phyloP scores from a whole-genome alignment of 2,113 vertebrate species.

The Chascanopsetta lugubris region DNA sequence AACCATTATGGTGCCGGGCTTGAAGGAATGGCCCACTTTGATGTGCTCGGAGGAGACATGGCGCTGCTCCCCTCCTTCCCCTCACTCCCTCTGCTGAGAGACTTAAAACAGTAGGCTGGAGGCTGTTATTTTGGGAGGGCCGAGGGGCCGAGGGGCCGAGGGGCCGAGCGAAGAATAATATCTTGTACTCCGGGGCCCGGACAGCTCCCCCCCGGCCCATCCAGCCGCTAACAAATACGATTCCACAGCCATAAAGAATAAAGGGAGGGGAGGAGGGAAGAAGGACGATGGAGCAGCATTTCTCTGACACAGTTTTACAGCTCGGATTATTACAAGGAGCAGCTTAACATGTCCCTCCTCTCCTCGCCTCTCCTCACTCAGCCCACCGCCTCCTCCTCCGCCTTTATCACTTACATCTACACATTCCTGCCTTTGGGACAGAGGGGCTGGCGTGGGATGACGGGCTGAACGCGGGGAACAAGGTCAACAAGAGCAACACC shows the following conservation, averaged over 20 bases:
- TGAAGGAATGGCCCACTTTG: conserved; percentile 79
- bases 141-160: conserved; percentile 60
- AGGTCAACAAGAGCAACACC: conserved; percentile 3
- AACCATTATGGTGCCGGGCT: conserved; percentile 68
- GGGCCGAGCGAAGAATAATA: conserved; percentile 78
- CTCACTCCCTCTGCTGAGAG: conserved; percentile 77
- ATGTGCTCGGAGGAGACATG: conserved; percentile 78
- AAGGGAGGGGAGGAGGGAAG: conserved; percentile 79
- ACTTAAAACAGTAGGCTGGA: conserved; percentile 82
- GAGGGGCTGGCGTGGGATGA: conserved; percentile 39
- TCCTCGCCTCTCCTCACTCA: conserved; percentile 29
- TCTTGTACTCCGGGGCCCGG: conserved; percentile 79
- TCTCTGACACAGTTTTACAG: conserved; percentile 82
- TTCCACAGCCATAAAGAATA: conserved; percentile 78
- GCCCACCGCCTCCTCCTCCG: conserved; percentile 51
- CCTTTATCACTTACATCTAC: conserved; percentile 68
- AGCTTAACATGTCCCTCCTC: conserved; percentile 66
- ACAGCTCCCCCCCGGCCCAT: conserved; percentile 79
- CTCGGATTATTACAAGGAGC: conserved; percentile 74
- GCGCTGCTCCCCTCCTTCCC: conserved; percentile 62
- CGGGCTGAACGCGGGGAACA: conserved; percentile 38
- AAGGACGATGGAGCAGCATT: conserved; percentile 75
- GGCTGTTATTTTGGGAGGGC: conserved; percentile 83
- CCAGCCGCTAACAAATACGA: conserved; percentile 84
- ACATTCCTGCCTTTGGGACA: conserved; percentile 68